These are phyloP conservation scores for Neopipo cinnamomea DNA, from an alignment of 2,113 vertebrate genomes.

Conservation along the genomic window DNA sequence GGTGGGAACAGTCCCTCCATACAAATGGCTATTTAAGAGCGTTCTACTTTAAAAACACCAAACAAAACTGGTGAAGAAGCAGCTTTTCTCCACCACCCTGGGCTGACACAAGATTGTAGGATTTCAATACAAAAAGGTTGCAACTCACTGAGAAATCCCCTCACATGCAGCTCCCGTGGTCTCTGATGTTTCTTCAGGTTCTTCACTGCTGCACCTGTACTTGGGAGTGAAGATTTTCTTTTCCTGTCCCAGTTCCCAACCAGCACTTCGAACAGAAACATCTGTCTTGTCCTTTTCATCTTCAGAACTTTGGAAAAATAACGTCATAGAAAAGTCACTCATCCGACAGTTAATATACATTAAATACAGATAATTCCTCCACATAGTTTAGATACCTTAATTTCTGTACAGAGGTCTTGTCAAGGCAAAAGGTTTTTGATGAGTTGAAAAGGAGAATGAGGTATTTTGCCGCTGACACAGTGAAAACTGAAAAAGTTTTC, in stretches of 20 bases:
- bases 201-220: neutral
- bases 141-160: neutral
- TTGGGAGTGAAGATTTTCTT: neutral
- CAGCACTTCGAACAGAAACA: neutral
- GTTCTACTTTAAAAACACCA: neutral
- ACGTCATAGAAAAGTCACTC: neutral
- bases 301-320: neutral
- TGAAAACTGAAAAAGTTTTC: neutral
- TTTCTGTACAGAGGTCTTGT: neutral
- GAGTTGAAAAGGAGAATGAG: neutral
- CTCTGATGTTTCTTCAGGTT: neutral
- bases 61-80: neutral
- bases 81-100: neutral
- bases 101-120: neutral
- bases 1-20: neutral
- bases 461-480: rapidly evolving
- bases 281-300: neutral
- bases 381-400: neutral
- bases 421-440: neutral
- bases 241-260: rapidly evolving
- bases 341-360: neutral
- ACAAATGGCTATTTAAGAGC: neutral
- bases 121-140: neutral
- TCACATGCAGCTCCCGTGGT: rapidly evolving
- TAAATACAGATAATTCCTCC: neutral